Percentiles rank a stretch among this genome's conserved stretches.
Conservation (phyloP, 92 coral and sea anemone species). For the Actinernus sp. region DNA sequence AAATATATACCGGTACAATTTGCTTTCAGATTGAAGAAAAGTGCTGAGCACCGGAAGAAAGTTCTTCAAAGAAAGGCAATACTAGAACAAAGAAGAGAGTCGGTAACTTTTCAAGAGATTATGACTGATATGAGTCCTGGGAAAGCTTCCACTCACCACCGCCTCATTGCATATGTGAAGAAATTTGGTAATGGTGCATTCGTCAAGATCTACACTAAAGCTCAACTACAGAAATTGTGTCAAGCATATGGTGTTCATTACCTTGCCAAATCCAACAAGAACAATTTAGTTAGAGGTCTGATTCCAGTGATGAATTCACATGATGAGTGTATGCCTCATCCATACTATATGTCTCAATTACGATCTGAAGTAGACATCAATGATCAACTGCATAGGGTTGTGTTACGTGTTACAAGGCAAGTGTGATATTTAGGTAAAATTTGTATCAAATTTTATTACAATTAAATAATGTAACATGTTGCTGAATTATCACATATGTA, state of each 20-base stretch:
- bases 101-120: constrained; percentile 17
- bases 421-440: no score
- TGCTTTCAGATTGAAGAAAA: constrained; percentile 59
- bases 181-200: constrained; percentile 41
- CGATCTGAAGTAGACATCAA: constrained; percentile 11
- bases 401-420: not conserved
- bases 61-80: constrained; percentile 46
- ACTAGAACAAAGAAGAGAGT: constrained; percentile 35
- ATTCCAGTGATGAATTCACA: constrained; percentile 24
- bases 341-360: constrained; percentile 17
- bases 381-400: constrained; percentile 4
- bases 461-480: no score
- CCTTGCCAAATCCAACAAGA: constrained; percentile 17
- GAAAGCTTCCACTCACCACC: constrained; percentile 26
- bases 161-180: constrained; percentile 9
- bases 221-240: constrained; percentile 25
- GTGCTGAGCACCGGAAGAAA: constrained; percentile 64
- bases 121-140: constrained; percentile 27
- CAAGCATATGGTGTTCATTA: constrained; percentile 39
- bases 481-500: no score
- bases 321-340: constrained; percentile 8
- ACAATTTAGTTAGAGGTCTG: constrained; percentile 26
- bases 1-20: no score
- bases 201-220: constrained; percentile 21
- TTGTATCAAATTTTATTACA: no score